phyloP scores from a whole-genome alignment of 2,888 invertebrate genomes.

The Nebria brevicollis region DNA sequence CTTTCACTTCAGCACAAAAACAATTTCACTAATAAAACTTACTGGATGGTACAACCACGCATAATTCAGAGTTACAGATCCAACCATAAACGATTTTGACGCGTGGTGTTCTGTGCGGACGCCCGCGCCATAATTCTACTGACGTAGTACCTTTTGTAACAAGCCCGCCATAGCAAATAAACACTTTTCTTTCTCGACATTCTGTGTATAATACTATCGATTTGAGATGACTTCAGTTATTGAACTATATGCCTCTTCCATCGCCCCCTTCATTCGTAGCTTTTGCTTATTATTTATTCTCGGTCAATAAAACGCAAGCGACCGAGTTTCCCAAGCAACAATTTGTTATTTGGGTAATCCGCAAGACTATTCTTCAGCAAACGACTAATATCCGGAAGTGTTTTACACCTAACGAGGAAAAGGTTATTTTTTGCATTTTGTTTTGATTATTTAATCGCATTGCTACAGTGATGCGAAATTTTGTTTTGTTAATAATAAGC shows the following conservation, averaged over 20 bases:
- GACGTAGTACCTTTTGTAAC: background rate
- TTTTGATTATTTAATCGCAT: no score
- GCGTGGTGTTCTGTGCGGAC: background rate
- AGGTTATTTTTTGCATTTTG: no score
- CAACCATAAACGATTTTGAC: background rate
- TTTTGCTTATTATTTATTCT: background rate
- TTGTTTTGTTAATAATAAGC: no score
- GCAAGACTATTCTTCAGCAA: background rate
- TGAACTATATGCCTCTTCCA: background rate
- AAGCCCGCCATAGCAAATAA: background rate
- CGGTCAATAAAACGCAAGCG: background rate
- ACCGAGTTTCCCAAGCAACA: background rate
- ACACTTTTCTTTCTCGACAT: background rate
- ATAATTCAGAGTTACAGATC: background rate
- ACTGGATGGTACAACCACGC: background rate
- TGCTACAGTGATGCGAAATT: no score
- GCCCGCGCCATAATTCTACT: background rate
- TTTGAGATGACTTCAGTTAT: background rate
- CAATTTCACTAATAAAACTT: background rate
- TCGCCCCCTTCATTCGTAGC: background rate
- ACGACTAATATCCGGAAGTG: no score
- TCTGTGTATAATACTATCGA: background rate
- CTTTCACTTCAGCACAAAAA: background rate
- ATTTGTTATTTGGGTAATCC: background rate
- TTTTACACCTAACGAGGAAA: no score